phyloP scores from a whole-genome alignment of 2,888 invertebrate genomes.

The Lasioglossum villosulum region DNA sequence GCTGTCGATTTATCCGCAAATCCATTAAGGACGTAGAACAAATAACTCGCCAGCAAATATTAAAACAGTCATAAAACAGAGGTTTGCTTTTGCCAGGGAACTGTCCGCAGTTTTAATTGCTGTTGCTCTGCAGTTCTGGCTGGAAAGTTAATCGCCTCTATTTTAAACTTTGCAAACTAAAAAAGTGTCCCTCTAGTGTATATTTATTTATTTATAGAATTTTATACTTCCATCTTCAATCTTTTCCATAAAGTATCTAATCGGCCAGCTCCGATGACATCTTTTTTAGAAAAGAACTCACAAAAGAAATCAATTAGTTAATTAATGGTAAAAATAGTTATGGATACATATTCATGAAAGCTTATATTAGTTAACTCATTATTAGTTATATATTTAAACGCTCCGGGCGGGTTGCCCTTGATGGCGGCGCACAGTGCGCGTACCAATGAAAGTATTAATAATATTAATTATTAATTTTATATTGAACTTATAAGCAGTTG shows the following conservation, averaged over 20 bases:
- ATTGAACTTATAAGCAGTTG: too few species aligned
- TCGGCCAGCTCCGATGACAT: not conserved
- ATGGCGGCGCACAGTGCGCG: too few species aligned
- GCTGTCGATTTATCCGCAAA: constrained; percentile 1
- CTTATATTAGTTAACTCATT: not conserved
- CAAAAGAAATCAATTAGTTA: not conserved
- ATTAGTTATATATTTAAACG: not conserved
- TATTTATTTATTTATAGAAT: not conserved
- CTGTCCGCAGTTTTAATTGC: not conserved
- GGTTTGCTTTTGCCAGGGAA: not conserved
- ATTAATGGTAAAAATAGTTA: not conserved
- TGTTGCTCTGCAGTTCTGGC: not conserved
- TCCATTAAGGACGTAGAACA: not conserved
- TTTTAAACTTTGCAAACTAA: not conserved
- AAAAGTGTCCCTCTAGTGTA: not conserved
- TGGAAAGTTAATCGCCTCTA: not conserved
- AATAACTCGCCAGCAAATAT: not conserved
- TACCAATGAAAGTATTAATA: too few species aligned
- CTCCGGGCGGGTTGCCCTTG: too few species aligned
- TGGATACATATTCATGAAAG: not conserved
- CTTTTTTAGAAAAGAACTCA: not conserved
- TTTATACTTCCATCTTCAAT: not conserved
- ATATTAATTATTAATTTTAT: too few species aligned
- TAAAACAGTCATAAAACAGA: constrained; percentile 1
- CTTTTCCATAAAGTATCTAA: not conserved